These are phyloP conservation scores for Globia sparganii DNA, from an alignment of 2,888 invertebrate species.

Conservation along the genomic window DNA sequence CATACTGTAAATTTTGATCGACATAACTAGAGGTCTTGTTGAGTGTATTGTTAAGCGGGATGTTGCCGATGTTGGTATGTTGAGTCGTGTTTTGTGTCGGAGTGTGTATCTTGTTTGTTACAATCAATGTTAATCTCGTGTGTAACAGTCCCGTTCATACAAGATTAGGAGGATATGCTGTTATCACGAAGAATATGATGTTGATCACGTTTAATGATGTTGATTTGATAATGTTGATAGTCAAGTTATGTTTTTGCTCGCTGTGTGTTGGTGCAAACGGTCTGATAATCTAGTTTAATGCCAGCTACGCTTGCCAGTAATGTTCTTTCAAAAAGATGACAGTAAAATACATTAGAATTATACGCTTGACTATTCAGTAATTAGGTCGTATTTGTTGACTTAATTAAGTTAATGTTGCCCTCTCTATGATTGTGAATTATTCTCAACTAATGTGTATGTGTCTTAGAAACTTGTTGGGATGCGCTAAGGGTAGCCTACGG, in stretches of 20 bases:
- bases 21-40: too few species aligned
- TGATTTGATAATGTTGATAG: background rate
- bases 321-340: conserved; percentile 2
- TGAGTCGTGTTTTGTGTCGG: too few species aligned
- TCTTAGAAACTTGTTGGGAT: too few species aligned
- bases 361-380: background rate
- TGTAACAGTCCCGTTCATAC: background rate
- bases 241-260: background rate
- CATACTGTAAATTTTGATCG: too few species aligned
- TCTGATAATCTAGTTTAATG: background rate
- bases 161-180: background rate
- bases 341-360: background rate
- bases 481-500: too few species aligned
- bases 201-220: background rate
- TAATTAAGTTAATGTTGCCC: background rate
- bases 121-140: too few species aligned
- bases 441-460: too few species aligned
- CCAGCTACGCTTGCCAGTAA: conserved; percentile 15
- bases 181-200: too few species aligned
- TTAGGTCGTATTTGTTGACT: background rate
- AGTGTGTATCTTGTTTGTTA: too few species aligned
- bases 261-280: background rate
- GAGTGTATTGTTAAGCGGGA: too few species aligned
- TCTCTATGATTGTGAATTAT: background rate
- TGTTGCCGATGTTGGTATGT: too few species aligned